Evolutionary conservation across 2,113 vertebrate genomes (phyloP).

Genomic region (Acrocephalus arundinaceus): DNA sequence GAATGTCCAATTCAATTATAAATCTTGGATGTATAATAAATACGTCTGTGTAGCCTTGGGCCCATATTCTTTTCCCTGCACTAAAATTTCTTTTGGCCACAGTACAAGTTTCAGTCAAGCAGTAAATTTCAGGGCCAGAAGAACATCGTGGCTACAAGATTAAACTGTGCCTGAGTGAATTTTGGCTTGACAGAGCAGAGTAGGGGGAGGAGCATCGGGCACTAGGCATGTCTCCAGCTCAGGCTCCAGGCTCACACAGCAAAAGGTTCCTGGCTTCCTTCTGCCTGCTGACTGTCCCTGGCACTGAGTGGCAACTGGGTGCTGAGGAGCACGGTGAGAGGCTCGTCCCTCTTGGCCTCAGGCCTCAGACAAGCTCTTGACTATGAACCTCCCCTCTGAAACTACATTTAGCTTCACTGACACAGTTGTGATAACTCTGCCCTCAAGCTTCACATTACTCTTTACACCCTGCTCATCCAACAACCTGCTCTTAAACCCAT

Average conservation of each 20-base stretch:
- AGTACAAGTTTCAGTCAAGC: neutral
- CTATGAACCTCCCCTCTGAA: neutral
- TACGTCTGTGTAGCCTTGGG: neutral
- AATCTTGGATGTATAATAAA: slow-evolving; percentile 8
- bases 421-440: neutral
- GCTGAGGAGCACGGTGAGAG: neutral
- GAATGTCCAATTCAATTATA: slow-evolving; percentile 37
- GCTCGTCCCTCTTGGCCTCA: neutral
- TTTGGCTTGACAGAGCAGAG: neutral
- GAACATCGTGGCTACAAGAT: neutral
- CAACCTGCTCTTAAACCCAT: neutral
- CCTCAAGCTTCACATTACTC: neutral
- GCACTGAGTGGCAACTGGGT: neutral
- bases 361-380: neutral
- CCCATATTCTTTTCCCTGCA: neutral
- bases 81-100: slow-evolving; percentile 6
- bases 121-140: neutral
- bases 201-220: neutral
- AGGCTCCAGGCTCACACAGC: neutral
- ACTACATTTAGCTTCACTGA: neutral
- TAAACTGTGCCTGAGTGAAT: neutral
- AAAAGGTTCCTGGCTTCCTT: neutral
- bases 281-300: neutral
- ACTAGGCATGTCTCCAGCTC: neutral
- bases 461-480: neutral